A percentile compares a stretch with the other conserved stretches of the same genome.
phyloP scores from a whole-genome alignment of 2,113 vertebrate species.

The Felis catus region DNA sequence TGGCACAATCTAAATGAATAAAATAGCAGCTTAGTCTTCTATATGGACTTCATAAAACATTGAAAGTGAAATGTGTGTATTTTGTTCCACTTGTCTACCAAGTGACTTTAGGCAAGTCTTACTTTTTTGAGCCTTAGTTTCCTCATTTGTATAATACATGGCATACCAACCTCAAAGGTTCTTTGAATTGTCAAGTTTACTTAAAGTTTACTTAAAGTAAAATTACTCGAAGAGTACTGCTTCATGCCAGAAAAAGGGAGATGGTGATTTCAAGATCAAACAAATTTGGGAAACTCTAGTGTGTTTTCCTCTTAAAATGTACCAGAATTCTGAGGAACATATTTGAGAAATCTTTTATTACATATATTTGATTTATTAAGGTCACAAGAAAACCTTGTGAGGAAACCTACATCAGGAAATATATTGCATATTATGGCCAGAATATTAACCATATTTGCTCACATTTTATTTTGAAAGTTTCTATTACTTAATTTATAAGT shows the following conservation, averaged over 20 bases:
- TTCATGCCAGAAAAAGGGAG: neutral
- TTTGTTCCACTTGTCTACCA: neutral
- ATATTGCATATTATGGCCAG: neutral
- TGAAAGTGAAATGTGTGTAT: neutral
- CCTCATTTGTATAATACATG: neutral
- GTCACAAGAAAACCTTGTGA: neutral
- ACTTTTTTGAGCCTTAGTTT: neutral
- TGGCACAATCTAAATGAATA: neutral
- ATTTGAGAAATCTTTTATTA: neutral
- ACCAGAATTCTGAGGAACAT: neutral
- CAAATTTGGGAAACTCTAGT: neutral
- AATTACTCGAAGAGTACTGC: neutral
- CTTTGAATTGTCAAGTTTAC: neutral
- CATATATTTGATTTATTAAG: neutral
- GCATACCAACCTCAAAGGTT: neutral
- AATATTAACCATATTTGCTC: neutral
- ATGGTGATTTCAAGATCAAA: neutral
- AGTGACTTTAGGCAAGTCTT: neutral
- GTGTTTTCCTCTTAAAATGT: neutral
- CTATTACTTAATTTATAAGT: neutral
- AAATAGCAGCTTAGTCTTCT: neutral
- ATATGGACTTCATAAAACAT: neutral
- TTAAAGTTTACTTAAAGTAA: neutral
- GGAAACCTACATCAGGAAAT: neutral
- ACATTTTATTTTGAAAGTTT: neutral